A percentile compares a stretch with the other conserved stretches of the same genome.
phyloP scores from a whole-genome alignment of 2,888 invertebrate species.

The Margaritifera margaritifera region DNA sequence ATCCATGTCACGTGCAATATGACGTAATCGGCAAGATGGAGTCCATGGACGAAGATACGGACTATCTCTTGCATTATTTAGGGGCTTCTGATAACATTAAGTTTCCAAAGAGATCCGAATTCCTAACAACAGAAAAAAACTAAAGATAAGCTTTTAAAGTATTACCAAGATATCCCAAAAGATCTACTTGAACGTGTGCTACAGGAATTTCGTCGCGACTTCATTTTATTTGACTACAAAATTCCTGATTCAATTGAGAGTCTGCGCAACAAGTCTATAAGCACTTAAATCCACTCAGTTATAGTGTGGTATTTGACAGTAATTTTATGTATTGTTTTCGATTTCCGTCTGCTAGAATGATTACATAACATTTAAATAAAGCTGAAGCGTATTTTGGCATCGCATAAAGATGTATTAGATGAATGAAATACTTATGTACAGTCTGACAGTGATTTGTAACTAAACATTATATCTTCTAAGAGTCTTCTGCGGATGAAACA shows the following conservation, averaged over 20 bases:
- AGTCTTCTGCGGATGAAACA: too few relatives aligned
- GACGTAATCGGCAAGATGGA: conserved; percentile 93
- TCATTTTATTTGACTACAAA: conserved; percentile 85
- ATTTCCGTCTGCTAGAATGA: too few relatives aligned
- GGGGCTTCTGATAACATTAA: conserved; percentile 43
- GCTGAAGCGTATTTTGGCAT: too few relatives aligned
- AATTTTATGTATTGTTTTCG: too few relatives aligned
- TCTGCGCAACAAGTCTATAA: too few relatives aligned
- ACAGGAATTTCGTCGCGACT: conserved; percentile 83
- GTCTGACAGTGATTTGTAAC: too few relatives aligned
- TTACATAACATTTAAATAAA: too few relatives aligned
- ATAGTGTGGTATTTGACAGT: too few relatives aligned
- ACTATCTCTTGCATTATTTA: conserved; percentile 68
- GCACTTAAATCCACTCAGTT: too few relatives aligned
- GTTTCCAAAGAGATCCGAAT: conserved; percentile 58
- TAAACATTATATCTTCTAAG: too few relatives aligned
- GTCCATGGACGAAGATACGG: conserved; percentile 86
- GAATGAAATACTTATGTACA: too few relatives aligned
- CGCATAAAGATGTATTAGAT: too few relatives aligned
- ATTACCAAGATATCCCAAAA: conserved; percentile 83
- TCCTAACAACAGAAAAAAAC: conserved; percentile 79
- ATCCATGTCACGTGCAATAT: conserved; percentile 90
- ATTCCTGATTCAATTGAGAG: conserved; percentile 31
- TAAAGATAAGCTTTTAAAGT: conserved; percentile 80
- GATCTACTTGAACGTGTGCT: conserved; percentile 50